Conservation (phyloP, 2,888 invertebrate genomes). For the Embidobia sp. region DNA sequence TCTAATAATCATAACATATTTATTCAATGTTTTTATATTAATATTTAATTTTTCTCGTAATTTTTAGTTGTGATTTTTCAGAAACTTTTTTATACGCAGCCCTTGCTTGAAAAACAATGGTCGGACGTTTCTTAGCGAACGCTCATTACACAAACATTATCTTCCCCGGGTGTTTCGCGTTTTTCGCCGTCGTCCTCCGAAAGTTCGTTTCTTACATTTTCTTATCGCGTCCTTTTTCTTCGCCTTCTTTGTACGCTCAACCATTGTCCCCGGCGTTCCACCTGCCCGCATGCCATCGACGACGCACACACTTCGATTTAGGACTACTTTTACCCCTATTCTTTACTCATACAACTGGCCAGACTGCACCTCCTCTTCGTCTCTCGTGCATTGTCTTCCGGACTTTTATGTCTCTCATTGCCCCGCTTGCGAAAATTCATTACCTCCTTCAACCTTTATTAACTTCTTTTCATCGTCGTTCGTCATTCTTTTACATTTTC, state of each 20-base stretch:
- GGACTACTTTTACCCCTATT: constrained; percentile 50
- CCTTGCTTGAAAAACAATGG: constrained; percentile 2
- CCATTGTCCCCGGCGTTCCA: constrained; percentile 53
- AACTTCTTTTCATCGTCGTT: too few species aligned
- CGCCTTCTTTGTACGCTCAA: constrained; percentile 47
- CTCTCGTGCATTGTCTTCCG: constrained; percentile 43
- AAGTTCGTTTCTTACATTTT: constrained; percentile 56
- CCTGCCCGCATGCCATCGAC: constrained; percentile 62
- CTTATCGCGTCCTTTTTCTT: constrained; percentile 57
- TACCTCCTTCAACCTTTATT: too few species aligned
- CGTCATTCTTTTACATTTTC: too few species aligned
- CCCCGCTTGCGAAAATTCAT: too few species aligned
- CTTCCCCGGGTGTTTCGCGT: constrained; percentile 33
- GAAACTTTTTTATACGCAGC: neutral
- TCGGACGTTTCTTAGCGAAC: constrained; percentile 9
- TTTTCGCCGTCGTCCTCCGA: constrained; percentile 31
- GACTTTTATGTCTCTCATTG: too few species aligned
- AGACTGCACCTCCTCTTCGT: neutral
- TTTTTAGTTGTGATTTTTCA: neutral
- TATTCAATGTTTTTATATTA: too few species aligned
- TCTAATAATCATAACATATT: too few species aligned
- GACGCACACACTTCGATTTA: constrained; percentile 54
- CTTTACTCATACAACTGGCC: constrained; percentile 37
- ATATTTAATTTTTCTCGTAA: too few species aligned
- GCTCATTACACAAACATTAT: constrained; percentile 48